Evolutionary conservation across 2,888 invertebrate genomes (phyloP).

Genomic region (Trachelus iudaicus): DNA sequence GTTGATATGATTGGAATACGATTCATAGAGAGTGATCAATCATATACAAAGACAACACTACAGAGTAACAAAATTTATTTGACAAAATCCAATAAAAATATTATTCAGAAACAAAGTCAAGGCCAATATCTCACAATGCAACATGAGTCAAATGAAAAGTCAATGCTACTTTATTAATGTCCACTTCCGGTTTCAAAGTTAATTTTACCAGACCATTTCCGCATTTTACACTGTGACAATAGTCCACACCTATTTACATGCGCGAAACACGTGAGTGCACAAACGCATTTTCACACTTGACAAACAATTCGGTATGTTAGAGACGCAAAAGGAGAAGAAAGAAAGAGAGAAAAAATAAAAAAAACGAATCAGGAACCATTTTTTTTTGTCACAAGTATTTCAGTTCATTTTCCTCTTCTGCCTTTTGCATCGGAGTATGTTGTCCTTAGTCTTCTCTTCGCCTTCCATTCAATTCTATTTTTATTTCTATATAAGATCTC

Average conservation of each 20-base stretch:
- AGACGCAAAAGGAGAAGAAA: not conserved
- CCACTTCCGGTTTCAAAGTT: not conserved
- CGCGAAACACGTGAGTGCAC: not conserved
- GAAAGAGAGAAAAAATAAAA: not conserved
- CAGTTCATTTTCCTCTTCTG: not conserved
- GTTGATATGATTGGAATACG: not conserved
- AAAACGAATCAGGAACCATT: not conserved
- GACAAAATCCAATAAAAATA: not conserved
- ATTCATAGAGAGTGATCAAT: not conserved
- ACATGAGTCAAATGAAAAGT: not conserved
- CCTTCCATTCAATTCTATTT: conserved; percentile 8
- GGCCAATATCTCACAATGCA: not conserved
- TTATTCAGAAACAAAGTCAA: not conserved
- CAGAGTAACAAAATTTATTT: not conserved
- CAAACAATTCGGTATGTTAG: not conserved
- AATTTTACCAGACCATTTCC: not conserved
- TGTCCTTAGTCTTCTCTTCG: not conserved
- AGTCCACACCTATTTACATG: not conserved
- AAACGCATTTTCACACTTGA: not conserved
- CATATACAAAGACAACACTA: not conserved
- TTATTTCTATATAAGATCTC: not conserved
- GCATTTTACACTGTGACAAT: not conserved
- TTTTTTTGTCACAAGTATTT: not conserved
- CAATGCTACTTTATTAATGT: not conserved
- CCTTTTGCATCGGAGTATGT: not conserved